Conservation (phyloP, 2,113 vertebrate species). For the Nothoprocta perdicaria region DNA sequence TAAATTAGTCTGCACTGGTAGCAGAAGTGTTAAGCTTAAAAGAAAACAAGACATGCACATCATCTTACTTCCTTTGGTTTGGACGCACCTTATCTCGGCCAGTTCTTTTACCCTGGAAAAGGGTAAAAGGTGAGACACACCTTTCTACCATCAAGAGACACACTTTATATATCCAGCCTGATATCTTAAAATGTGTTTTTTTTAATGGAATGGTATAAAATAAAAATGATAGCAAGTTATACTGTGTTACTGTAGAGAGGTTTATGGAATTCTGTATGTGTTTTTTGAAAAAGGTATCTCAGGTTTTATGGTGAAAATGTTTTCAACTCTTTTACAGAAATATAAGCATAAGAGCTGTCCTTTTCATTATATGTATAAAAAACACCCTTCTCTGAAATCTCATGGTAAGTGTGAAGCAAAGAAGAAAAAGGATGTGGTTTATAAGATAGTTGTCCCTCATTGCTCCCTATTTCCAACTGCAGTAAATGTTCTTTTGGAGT, state of each 20-base stretch:
- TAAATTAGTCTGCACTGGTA: constrained; percentile 52
- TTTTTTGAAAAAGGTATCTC: not conserved
- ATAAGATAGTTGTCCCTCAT: not conserved
- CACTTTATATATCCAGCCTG: not conserved
- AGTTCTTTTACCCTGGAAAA: constrained; percentile 74
- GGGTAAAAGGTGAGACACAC: not conserved
- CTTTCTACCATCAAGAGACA: constrained; percentile 56
- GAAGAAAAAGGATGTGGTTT: not conserved
- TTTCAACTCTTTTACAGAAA: not conserved
- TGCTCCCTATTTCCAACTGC: not conserved
- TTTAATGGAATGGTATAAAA: not conserved
- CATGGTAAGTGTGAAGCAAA: not conserved
- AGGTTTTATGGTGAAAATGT: not conserved
- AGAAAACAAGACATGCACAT: constrained; percentile 72
- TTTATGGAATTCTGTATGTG: not conserved
- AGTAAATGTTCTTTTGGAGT: not conserved
- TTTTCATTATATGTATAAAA: not conserved
- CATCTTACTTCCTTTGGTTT: constrained; percentile 74
- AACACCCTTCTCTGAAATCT: not conserved
- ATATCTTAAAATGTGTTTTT: not conserved
- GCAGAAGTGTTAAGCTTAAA: constrained; percentile 53
- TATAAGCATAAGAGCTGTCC: not conserved
- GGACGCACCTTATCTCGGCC: constrained; percentile 78
- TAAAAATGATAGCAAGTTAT: not conserved
- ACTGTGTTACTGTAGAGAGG: not conserved